A percentile compares a stretch with the other conserved stretches of the same genome.
Evolutionary conservation across 2,113 vertebrate species (phyloP).

Genomic region (Xiphophorus hellerii): DNA sequence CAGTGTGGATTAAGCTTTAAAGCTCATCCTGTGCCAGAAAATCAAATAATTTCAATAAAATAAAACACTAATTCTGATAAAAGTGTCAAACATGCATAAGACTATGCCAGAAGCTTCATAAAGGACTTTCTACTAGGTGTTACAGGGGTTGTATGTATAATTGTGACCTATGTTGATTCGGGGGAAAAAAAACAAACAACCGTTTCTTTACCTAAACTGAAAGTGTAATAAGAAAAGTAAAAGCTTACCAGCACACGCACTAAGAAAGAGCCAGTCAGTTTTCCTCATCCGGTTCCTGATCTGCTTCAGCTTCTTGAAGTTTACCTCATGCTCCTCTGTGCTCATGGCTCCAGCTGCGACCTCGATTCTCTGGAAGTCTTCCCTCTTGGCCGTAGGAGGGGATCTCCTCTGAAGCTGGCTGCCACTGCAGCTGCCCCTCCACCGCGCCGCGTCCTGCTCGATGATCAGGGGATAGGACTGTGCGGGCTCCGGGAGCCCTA

Average conservation of each 20-base stretch:
- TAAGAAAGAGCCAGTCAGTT: constrained; percentile 97
- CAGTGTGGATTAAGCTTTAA: too few species aligned
- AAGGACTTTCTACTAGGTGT: background rate
- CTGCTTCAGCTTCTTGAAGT: constrained; percentile 96
- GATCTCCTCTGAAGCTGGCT: constrained; percentile 89
- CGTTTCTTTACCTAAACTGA: background rate
- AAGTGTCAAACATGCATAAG: background rate
- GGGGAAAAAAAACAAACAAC: too few species aligned
- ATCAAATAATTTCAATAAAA: background rate
- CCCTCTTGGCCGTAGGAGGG: constrained; percentile 85
- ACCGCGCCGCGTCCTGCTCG: constrained; percentile 89
- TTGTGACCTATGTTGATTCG: too few species aligned
- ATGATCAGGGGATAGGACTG: constrained; percentile 92
- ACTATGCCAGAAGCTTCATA: background rate
- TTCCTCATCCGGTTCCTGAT: constrained; percentile 98
- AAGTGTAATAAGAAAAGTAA: background rate
- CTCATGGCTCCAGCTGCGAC: constrained; percentile 83
- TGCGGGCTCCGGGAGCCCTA: constrained; percentile 86
- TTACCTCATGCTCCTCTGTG: constrained; percentile 90
- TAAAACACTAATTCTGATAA: too few species aligned
- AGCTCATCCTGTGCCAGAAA: background rate
- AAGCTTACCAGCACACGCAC: constrained; percentile 94
- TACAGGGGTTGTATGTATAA: too few species aligned
- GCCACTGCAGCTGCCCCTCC: constrained; percentile 87
- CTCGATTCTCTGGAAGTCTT: constrained; percentile 98